These are phyloP conservation scores for Scolopax mira DNA, from an alignment of 2,113 vertebrate genomes.

Conservation along the genomic window DNA sequence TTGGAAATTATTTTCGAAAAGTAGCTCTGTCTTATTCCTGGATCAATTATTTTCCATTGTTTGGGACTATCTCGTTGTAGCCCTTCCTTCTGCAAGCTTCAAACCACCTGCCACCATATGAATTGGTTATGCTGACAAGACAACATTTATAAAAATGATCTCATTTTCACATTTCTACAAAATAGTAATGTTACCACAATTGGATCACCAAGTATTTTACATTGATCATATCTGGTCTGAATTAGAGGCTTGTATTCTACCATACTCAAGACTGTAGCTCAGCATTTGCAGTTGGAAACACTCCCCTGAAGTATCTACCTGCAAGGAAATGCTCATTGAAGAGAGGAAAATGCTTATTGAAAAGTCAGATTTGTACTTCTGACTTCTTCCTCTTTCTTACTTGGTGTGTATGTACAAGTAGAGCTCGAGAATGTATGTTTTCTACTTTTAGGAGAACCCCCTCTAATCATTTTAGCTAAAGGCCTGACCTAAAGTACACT, in stretches of 20 bases:
- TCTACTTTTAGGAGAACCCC: not conserved
- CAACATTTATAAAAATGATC: rapidly evolving
- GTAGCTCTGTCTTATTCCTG: not conserved
- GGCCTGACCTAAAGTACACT: not conserved
- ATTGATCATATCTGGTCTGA: not conserved
- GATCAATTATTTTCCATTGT: not conserved
- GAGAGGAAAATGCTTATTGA: not conserved
- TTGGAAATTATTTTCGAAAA: not conserved
- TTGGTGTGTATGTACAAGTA: not conserved
- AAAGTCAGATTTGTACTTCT: not conserved
- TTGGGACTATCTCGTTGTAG: not conserved
- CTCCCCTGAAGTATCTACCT: not conserved
- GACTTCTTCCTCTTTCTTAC: not conserved
- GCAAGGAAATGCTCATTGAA: not conserved
- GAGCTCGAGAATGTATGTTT: not conserved
- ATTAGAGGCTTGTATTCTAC: not conserved
- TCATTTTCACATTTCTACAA: not conserved
- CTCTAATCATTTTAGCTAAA: not conserved
- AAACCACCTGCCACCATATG: not conserved
- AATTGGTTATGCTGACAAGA: not conserved
- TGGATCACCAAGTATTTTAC: not conserved
- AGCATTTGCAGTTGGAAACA: not conserved
- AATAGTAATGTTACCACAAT: not conserved
- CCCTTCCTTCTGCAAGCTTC: not conserved
- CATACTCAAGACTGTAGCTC: not conserved